Evolutionary conservation across 1,140 invertebrate species (phyloP).

Genomic region (Hormaphis cornu): DNA sequence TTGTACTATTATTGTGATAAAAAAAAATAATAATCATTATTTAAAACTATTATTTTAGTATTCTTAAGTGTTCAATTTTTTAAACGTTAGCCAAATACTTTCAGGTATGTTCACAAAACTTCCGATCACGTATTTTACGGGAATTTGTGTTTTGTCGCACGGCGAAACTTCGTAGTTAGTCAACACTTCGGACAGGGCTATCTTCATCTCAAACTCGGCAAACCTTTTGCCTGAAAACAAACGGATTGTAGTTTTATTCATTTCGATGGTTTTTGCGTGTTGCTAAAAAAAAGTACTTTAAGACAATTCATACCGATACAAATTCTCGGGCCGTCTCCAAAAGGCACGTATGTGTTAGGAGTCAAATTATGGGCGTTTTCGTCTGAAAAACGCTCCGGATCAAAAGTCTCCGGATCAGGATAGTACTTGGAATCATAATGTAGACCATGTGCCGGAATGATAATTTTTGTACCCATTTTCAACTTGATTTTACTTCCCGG

Average conservation of each 20-base stretch:
- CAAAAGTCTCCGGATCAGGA: constrained; percentile 56
- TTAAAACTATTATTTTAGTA: no score
- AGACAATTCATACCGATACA: constrained; percentile 44
- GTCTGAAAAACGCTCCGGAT: constrained; percentile 61
- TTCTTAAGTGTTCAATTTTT: not conserved
- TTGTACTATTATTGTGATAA: no score
- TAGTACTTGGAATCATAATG: constrained; percentile 57
- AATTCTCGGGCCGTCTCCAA: constrained; percentile 48
- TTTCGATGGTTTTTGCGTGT: no score
- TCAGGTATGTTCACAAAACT: constrained; percentile 18
- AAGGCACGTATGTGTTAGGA: constrained; percentile 45
- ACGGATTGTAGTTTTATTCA: no score
- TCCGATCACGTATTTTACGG: constrained; percentile 11
- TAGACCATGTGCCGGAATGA: constrained; percentile 46
- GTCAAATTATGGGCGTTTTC: constrained; percentile 41
- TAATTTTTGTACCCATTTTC: constrained; percentile 44
- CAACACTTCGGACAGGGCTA: constrained; percentile 34
- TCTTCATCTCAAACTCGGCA: constrained; percentile 36
- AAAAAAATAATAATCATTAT: no score
- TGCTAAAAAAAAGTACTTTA: constrained; percentile 42
- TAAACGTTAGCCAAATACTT: constrained; percentile 32
- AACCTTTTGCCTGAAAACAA: constrained; percentile 37
- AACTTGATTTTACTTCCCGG: constrained; percentile 45
- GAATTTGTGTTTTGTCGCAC: constrained; percentile 30
- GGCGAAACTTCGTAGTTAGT: constrained; percentile 38